Base-by-base conservation (phyloP, 1,140 invertebrate genomes). In the Drosophila busckii region DNA sequence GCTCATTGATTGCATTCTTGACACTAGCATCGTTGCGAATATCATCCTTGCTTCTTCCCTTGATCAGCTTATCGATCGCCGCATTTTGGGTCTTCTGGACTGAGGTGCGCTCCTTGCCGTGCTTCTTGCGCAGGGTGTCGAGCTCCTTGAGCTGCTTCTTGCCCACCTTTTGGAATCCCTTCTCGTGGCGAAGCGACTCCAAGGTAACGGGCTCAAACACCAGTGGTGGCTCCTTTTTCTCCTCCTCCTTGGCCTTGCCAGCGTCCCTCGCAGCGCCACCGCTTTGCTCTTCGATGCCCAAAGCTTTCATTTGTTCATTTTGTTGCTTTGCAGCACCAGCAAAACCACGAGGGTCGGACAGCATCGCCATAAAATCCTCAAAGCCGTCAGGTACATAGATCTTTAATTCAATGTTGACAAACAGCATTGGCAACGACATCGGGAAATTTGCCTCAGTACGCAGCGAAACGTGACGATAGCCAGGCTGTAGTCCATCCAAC, bases 361-460 rank as follows among this genome's bases (percentile, higher is more conserved):
- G 88, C 4, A 98, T 97, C 64, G 98, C 97, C 94, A 99, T 99
- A 83, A 99, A 95, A 88, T 98, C 97, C 92, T 97, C 96, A 87
- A 99, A 95, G 46, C 98, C 98, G 90, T 99, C 98, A 40, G 98
- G 98, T 52, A 99, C 97, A 89, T 99, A 99, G 66, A 99, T 99
- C 90, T 99, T 99, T 28, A 99, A 92, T 88, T 99, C 97, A 78
- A 99, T 98, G 87, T 98, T 97, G 88, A 98, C 99, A 89, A 99
- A 99, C 40, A 99, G 89, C 93, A 99, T 99, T 25, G 98, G 97
- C 63, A 99, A 89, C 1, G 97, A 98, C 93, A 99, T 97, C 19
- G 98, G 97, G 88, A 99, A 99, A 88, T 99, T 99, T 23, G 97
- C 97, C 88, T 99, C 98, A 0, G 98, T 99, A 45, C 98, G 88